These are phyloP conservation scores for Gallinago stenura DNA, from an alignment of 2,797 vertebrate species.

Conservation along the genomic window DNA sequence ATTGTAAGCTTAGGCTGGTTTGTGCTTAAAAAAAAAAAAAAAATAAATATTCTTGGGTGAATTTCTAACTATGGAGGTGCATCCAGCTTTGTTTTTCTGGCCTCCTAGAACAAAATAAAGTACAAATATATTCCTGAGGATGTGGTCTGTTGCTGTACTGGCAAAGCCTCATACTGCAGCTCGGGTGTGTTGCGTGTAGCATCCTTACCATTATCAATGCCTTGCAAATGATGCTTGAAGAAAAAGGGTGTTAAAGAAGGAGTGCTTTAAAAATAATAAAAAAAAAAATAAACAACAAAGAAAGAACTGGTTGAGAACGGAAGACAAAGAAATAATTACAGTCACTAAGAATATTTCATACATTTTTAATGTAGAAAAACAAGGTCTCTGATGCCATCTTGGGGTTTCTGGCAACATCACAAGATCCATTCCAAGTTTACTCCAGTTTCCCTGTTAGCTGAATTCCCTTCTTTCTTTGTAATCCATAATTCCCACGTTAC, in stretches of 20 bases:
- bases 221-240: neutral
- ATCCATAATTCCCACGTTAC: neutral
- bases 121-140: neutral
- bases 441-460: neutral
- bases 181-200: neutral
- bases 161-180: neutral
- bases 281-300: neutral
- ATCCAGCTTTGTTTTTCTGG: neutral
- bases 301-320: neutral
- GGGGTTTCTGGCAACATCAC: slow-evolving; percentile 25
- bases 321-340: neutral
- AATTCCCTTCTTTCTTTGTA: slow-evolving; percentile 14
- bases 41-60: neutral
- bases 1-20: neutral
- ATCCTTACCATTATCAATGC: neutral
- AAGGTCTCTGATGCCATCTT: slow-evolving; percentile 30
- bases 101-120: neutral
- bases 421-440: neutral
- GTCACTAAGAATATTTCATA: neutral
- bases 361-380: neutral
- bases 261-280: neutral
- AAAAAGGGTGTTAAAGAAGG: rapidly evolving
- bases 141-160: neutral
- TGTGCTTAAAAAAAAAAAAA: neutral
- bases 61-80: neutral